Evolutionary conservation across 30 jellyfish, hydroid and myxozoan genomes (phyloP).

Genomic region (Chrysaora quinquecirrha): DNA sequence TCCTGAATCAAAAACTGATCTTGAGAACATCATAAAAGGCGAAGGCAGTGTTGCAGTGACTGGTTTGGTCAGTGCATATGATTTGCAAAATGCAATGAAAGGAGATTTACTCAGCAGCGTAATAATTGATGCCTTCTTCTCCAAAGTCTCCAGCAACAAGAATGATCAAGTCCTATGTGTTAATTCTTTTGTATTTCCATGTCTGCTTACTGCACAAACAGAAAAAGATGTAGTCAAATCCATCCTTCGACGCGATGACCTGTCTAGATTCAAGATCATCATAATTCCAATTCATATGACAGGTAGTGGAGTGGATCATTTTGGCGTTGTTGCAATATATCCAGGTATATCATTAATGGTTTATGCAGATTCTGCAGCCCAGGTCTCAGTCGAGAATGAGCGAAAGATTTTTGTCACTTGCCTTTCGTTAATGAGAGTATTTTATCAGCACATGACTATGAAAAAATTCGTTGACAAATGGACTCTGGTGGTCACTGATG

Average conservation of each 20-base stretch:
- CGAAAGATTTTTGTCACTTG: neutral
- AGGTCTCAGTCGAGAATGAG: neutral
- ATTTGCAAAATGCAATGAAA: neutral
- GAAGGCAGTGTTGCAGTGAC: neutral
- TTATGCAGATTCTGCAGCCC: neutral
- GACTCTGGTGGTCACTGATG: neutral
- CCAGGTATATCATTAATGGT: neutral
- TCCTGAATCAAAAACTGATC: neutral
- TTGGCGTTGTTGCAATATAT: neutral
- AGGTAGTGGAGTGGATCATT: neutral
- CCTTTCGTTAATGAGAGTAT: neutral
- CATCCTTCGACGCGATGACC: neutral
- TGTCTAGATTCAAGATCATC: neutral
- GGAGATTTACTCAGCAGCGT: neutral
- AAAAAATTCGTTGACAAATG: neutral
- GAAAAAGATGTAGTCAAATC: neutral
- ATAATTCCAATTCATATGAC: neutral
- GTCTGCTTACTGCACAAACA: neutral
- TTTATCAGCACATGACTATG: neutral
- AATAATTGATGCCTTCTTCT: neutral
- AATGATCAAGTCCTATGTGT: neutral
- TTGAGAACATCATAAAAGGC: neutral
- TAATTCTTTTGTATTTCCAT: neutral
- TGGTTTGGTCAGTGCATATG: neutral
- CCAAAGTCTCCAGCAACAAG: neutral